phyloP scores from a whole-genome alignment of 2,797 vertebrate genomes.

The Tolypeutes matacus region DNA sequence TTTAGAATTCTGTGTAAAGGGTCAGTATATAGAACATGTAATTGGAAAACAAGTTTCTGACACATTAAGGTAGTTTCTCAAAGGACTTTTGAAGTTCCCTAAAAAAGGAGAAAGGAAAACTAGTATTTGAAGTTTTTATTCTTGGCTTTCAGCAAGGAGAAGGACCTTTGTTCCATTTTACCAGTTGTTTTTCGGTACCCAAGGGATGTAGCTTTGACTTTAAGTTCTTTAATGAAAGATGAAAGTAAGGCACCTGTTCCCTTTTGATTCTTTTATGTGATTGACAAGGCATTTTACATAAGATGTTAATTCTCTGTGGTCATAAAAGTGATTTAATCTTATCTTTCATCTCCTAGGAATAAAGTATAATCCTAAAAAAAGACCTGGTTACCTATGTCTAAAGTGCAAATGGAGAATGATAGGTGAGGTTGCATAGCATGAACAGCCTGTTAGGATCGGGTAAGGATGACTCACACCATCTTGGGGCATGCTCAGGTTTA shows the following conservation, averaged over 20 bases:
- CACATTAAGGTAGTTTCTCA: slow-evolving; percentile 35
- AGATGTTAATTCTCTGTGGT: slow-evolving; percentile 22
- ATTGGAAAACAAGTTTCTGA: slow-evolving; percentile 57
- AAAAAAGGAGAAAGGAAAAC: not conserved
- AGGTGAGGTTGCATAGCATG: not conserved
- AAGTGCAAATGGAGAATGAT: not conserved
- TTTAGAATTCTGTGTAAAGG: slow-evolving; percentile 26
- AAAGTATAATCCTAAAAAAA: not conserved
- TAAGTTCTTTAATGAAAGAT: slow-evolving; percentile 45
- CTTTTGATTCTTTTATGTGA: slow-evolving; percentile 18
- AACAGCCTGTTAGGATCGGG: not conserved
- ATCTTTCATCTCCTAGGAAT: slow-evolving; percentile 46
- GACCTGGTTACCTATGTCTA: not conserved
- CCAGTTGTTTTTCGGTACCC: not conserved
- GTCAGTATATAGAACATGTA: not conserved
- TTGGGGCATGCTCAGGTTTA: not conserved
- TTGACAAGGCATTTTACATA: slow-evolving; percentile 4
- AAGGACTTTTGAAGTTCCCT: slow-evolving; percentile 24
- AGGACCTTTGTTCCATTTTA: slow-evolving; percentile 45
- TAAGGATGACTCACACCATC: not conserved
- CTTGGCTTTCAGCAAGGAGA: slow-evolving; percentile 8
- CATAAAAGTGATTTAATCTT: slow-evolving; percentile 24
- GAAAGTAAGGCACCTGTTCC: not conserved
- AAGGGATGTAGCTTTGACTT: not conserved
- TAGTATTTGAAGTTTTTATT: slow-evolving; percentile 30